phyloP scores from a whole-genome alignment of 2,797 vertebrate species.

The Pseudochaenichthys georgianus region DNA sequence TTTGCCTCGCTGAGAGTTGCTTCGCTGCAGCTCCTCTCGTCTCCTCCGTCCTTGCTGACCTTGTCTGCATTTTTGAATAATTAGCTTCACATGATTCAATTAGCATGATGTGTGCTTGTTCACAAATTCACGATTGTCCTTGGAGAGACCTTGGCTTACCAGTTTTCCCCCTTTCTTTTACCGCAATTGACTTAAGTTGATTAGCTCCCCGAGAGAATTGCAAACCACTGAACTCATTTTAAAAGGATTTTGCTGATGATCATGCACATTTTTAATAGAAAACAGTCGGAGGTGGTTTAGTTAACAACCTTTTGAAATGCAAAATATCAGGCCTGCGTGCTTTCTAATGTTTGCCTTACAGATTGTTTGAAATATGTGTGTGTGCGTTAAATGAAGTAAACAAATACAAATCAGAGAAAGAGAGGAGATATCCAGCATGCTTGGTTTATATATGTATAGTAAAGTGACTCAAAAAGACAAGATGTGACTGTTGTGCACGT shows the following conservation, averaged over 20 bases:
- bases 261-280: constrained; percentile 19
- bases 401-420: constrained; percentile 16
- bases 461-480: constrained; percentile 22
- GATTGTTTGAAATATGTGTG: constrained; percentile 20
- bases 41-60: constrained; percentile 67
- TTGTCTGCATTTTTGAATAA: constrained; percentile 76
- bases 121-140: constrained; percentile 46
- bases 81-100: constrained; percentile 75
- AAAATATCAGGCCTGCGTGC: constrained; percentile 20
- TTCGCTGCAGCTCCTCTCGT: constrained; percentile 47
- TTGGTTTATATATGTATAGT: constrained; percentile 19
- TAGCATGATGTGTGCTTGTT: constrained; percentile 52
- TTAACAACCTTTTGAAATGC: constrained; percentile 40
- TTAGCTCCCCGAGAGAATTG: not conserved
- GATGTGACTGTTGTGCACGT: constrained; percentile 48
- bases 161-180: not conserved
- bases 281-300: constrained; percentile 6
- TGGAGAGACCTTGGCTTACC: constrained; percentile 46
- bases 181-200: constrained; percentile 7
- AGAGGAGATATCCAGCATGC: constrained; percentile 11
- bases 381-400: constrained; percentile 13
- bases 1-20: constrained; percentile 32
- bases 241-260: constrained; percentile 11
- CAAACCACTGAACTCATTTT: not conserved
- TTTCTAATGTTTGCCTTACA: constrained; percentile 21